A percentile compares a stretch with the other conserved stretches of the same genome.
These are phyloP conservation scores for Nannoperca obscura DNA, from an alignment of 2,797 vertebrate species.

Conservation along the genomic window DNA sequence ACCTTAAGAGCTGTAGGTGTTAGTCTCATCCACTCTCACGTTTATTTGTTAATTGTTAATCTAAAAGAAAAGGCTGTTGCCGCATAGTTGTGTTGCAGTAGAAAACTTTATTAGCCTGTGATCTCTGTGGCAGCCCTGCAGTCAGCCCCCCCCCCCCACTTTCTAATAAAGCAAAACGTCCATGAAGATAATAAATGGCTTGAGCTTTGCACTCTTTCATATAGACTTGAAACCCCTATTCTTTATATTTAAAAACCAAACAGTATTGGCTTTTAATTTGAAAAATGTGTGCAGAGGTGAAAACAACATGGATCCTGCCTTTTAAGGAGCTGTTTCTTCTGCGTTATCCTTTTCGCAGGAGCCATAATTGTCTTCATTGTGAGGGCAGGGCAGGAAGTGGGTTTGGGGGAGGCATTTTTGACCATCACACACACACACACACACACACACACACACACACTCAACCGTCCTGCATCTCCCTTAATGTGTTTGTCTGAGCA, in stretches of 20 bases:
- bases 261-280: constrained; percentile 63
- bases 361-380: constrained; percentile 83
- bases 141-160: constrained; percentile 13
- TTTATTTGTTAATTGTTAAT: not conserved
- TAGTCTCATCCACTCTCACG: not conserved
- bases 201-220: constrained; percentile 14
- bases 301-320: constrained; percentile 72
- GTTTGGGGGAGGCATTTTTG: constrained; percentile 74
- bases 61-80: constrained; percentile 8
- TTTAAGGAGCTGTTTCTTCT: constrained; percentile 78
- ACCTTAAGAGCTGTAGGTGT: not conserved
- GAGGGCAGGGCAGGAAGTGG: constrained; percentile 85
- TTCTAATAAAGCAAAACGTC: constrained; percentile 34
- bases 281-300: constrained; percentile 73
- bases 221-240: constrained; percentile 32
- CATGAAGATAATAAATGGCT: constrained; percentile 28
- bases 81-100: not conserved
- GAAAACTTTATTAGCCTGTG: constrained; percentile 7
- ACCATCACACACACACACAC: constrained; percentile 25
- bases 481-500: constrained; percentile 52
- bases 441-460: constrained; percentile 7
- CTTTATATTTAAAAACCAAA: constrained; percentile 48
- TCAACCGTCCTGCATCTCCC: constrained; percentile 22
- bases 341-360: constrained; percentile 72
- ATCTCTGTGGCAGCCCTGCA: constrained; percentile 10